Conservation (phyloP, 2,113 vertebrate species). For the Monarcha castaneiventris region DNA sequence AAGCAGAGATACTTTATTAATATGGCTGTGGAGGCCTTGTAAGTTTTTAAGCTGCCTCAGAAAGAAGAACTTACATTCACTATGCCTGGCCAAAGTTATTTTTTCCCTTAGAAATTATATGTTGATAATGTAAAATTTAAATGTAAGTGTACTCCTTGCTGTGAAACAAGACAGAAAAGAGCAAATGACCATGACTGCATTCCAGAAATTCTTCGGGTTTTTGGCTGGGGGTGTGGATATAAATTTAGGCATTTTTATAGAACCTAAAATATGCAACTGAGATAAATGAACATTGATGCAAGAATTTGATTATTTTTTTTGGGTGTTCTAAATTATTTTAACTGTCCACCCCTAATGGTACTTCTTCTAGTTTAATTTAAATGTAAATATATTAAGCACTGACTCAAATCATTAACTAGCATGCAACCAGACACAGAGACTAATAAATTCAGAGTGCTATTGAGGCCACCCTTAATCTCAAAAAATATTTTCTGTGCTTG, state of each 20-base stretch:
- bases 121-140: background rate
- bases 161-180: background rate
- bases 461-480: background rate
- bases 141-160: background rate
- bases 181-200: background rate
- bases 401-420: background rate
- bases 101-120: background rate
- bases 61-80: background rate
- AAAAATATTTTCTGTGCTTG: background rate
- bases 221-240: background rate
- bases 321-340: background rate
- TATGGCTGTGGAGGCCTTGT: background rate
- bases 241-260: background rate
- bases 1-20: background rate
- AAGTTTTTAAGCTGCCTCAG: background rate
- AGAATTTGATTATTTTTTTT: background rate
- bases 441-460: background rate
- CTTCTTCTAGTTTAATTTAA: background rate
- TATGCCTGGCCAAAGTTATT: background rate
- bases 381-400: background rate
- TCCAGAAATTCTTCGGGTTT: background rate
- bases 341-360: background rate
- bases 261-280: background rate
- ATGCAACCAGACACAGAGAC: background rate
- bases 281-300: background rate